Evolutionary conservation across 2,888 invertebrate genomes (phyloP).

Genomic region (Brachyptera putata): DNA sequence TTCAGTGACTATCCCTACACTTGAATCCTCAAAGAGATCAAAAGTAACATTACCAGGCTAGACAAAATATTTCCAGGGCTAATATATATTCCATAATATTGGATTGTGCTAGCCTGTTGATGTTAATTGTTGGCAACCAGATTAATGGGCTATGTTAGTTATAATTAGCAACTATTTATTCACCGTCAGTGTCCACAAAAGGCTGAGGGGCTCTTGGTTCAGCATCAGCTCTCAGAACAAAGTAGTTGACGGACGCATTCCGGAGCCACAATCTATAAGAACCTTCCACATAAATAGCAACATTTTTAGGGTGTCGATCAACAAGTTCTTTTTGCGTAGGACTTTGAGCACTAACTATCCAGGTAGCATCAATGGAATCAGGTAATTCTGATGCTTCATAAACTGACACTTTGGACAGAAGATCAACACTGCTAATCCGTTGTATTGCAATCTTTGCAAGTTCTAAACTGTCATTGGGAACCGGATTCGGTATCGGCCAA

Average conservation of each 20-base stretch:
- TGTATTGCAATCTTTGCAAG: conserved; percentile 78
- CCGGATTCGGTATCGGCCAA: conserved; percentile 71
- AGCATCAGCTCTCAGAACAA: conserved; percentile 71
- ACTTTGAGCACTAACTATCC: conserved; percentile 88
- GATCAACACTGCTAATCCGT: conserved; percentile 80
- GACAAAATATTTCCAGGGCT: too few relatives aligned
- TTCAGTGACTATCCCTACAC: too few relatives aligned
- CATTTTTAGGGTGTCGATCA: conserved; percentile 54
- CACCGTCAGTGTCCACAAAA: conserved; percentile 63
- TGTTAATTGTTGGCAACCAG: too few relatives aligned
- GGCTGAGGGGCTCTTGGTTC: conserved; percentile 47
- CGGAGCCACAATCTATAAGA: conserved; percentile 76
- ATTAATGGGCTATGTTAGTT: conserved; percentile 51
- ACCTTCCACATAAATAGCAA: conserved; percentile 78
- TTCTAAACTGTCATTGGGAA: conserved; percentile 73
- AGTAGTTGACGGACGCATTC: conserved; percentile 74
- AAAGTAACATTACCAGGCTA: too few relatives aligned
- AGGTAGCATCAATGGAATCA: conserved; percentile 80
- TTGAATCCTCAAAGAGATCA: too few relatives aligned
- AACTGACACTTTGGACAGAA: conserved; percentile 59
- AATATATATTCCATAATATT: too few relatives aligned
- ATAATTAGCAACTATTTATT: conserved; percentile 65
- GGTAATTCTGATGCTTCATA: conserved; percentile 66
- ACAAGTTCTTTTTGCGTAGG: conserved; percentile 67
- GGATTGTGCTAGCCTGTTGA: too few relatives aligned